These are phyloP conservation scores for Piaya cayana DNA, from an alignment of 2,113 vertebrate genomes.

Conservation along the genomic window DNA sequence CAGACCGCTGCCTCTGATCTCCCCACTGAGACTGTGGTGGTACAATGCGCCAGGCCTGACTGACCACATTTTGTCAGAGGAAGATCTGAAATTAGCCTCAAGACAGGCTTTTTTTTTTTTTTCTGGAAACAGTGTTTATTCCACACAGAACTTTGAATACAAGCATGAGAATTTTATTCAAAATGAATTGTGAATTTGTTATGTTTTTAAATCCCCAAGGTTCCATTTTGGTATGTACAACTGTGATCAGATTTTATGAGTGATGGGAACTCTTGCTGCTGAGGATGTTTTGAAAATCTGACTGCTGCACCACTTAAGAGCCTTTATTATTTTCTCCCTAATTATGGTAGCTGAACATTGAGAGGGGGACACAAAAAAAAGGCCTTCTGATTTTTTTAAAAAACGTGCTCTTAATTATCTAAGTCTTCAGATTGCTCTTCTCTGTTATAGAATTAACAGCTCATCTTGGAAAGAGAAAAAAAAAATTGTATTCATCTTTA, in stretches of 20 bases:
- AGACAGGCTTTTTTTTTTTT: neutral
- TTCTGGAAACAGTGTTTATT: neutral
- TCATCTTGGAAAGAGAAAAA: neutral
- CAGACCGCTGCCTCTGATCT: neutral
- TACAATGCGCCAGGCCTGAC: neutral
- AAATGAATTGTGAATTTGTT: neutral
- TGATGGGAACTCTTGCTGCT: neutral
- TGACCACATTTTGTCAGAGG: neutral
- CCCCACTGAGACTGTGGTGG: neutral
- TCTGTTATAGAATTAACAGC: slow-evolving; percentile 31
- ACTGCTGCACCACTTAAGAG: neutral
- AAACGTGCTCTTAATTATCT: slow-evolving; percentile 25
- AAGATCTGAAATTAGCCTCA: neutral
- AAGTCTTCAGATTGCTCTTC: neutral
- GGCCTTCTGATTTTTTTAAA: neutral
- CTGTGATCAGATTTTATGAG: neutral
- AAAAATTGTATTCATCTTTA: neutral
- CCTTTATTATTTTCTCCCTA: neutral
- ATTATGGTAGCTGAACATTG: neutral
- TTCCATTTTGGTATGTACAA: neutral
- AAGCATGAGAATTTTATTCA: neutral
- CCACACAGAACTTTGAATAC: neutral
- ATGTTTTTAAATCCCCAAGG: neutral
- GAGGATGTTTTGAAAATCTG: neutral
- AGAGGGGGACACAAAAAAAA: neutral